These are phyloP conservation scores for Parauchenoglanis punctatus DNA, from an alignment of 2,797 vertebrate genomes.

Conservation along the genomic window DNA sequence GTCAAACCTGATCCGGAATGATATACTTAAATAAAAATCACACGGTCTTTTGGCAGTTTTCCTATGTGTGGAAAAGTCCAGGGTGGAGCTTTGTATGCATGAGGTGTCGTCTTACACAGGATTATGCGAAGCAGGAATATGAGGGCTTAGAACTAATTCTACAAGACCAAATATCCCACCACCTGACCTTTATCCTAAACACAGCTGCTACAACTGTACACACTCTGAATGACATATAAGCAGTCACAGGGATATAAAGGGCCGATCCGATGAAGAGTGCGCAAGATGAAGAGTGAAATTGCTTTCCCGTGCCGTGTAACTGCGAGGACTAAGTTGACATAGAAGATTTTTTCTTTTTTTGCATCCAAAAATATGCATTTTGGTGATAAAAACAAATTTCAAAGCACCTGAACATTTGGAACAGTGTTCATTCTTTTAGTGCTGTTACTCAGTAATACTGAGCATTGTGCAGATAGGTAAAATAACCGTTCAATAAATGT, in stretches of 20 bases:
- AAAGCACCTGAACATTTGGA: background rate
- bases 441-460: background rate
- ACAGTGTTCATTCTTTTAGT: background rate
- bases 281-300: background rate
- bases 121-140: background rate
- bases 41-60: background rate
- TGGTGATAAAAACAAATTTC: background rate
- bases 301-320: background rate
- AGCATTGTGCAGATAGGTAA: background rate
- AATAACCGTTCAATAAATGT: background rate
- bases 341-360: background rate
- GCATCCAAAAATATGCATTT: background rate
- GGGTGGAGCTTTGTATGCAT: slow-evolving; percentile 32
- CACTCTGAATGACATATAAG: background rate
- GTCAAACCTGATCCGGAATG: slow-evolving; percentile 66
- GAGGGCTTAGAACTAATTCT: no score
- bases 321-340: background rate
- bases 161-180: background rate
- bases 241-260: background rate
- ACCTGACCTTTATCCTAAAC: slow-evolving; percentile 7
- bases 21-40: background rate
- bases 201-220: background rate
- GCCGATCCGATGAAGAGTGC: no score
- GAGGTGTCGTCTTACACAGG: slow-evolving; percentile 34
- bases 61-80: background rate